phyloP scores from a whole-genome alignment of 1,140 invertebrate genomes.

The Xylocopa sonorina region DNA sequence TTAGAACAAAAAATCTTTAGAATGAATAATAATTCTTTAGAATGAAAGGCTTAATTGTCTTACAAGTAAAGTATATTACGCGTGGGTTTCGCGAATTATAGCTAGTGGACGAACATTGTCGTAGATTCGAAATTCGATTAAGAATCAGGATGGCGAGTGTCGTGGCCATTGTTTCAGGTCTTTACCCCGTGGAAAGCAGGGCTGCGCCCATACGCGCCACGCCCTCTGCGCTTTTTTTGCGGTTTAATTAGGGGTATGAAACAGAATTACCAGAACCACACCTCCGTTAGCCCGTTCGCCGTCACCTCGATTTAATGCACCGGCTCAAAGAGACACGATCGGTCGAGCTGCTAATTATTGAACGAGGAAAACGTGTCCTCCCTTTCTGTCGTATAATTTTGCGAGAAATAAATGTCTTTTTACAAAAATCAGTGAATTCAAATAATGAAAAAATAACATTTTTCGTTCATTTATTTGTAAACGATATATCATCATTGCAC shows the following conservation, averaged over 20 bases:
- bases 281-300: slow-evolving; percentile 55
- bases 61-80: background rate
- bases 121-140: slow-evolving; percentile 29
- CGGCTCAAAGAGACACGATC: slow-evolving; percentile 10
- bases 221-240: slow-evolving; percentile 57
- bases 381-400: too few relatives aligned
- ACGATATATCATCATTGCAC: too few relatives aligned
- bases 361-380: too few relatives aligned
- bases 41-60: too few relatives aligned
- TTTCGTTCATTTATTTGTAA: too few relatives aligned
- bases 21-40: too few relatives aligned
- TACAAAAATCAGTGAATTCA: too few relatives aligned
- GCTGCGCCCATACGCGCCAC: slow-evolving; percentile 60
- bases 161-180: slow-evolving; percentile 60
- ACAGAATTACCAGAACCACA: slow-evolving; percentile 64
- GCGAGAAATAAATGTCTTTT: too few relatives aligned
- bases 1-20: too few relatives aligned
- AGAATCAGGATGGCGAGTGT: slow-evolving; percentile 41
- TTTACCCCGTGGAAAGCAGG: slow-evolving; percentile 47
- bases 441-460: too few relatives aligned
- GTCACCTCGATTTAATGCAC: slow-evolving; percentile 55
- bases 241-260: slow-evolving; percentile 66
- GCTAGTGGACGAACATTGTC: background rate
- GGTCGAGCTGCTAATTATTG: background rate
- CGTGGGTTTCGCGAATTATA: too few relatives aligned